Evolutionary conservation across 2,113 vertebrate genomes (phyloP).

Genomic region (Dromiciops gliroides): DNA sequence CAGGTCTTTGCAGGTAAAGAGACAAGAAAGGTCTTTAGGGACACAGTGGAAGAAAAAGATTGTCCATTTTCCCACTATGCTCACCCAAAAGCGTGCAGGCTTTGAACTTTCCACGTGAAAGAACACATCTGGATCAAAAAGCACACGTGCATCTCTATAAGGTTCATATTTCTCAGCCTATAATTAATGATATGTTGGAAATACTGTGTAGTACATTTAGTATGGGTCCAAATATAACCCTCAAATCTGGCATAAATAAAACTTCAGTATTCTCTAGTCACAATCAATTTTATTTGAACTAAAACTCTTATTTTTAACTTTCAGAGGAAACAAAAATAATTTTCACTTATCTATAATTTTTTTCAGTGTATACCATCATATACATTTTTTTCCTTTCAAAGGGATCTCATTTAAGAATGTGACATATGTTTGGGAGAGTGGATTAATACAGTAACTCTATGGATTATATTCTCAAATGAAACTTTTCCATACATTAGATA

Average conservation of each 20-base stretch:
- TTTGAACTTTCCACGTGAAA: background rate
- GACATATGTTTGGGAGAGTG: background rate
- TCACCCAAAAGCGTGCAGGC: background rate
- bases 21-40: background rate
- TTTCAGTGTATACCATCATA: background rate
- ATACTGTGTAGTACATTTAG: background rate
- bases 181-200: background rate
- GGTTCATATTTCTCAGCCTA: background rate
- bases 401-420: background rate
- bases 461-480: background rate
- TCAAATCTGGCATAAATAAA: background rate
- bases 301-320: background rate
- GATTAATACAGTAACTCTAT: background rate
- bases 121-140: background rate
- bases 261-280: background rate
- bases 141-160: background rate
- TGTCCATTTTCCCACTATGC: background rate
- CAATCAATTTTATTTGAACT: background rate
- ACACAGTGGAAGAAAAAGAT: background rate
- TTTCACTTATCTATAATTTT: background rate
- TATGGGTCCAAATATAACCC: background rate
- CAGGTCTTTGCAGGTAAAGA: slow-evolving; percentile 7
- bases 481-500: slow-evolving; percentile 16
- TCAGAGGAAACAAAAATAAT: background rate
- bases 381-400: background rate